Conservation (phyloP, 2,113 vertebrate species). For the Neofelis nebulosa region DNA sequence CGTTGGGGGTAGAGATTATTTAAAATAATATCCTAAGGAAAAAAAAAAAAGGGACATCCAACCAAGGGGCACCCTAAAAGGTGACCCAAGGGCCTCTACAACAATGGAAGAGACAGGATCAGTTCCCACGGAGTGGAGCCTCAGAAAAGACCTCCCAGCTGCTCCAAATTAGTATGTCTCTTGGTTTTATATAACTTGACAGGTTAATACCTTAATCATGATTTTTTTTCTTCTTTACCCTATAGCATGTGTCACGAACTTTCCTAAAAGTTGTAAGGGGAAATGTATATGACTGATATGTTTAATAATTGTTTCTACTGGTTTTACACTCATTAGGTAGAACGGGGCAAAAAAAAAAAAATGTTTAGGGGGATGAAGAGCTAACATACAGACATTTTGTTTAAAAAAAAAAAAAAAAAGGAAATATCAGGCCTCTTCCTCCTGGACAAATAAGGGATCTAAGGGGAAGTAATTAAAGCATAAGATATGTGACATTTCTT, state of each 20-base stretch:
- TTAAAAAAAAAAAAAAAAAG: background rate
- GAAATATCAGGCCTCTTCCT: background rate
- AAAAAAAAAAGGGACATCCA: background rate
- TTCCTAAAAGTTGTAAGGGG: background rate
- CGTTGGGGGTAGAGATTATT: background rate
- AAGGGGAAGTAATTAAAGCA: background rate
- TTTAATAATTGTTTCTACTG: background rate
- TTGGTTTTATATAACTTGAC: background rate
- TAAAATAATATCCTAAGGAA: background rate
- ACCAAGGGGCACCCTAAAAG: background rate
- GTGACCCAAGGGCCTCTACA: background rate
- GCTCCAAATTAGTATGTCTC: background rate
- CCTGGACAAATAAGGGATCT: background rate
- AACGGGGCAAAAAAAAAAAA: background rate
- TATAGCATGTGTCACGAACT: background rate
- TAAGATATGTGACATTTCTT: background rate
- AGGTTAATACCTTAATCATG: background rate
- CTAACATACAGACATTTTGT: background rate
- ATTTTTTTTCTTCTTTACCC: background rate
- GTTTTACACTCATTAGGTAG: background rate
- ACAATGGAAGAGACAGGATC: background rate
- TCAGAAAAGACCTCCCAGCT: background rate
- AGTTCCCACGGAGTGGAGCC: background rate
- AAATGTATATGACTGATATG: background rate
- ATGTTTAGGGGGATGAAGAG: background rate